Evolutionary conservation across 2,797 vertebrate genomes (phyloP).

Genomic region (Craterocephalus amniculus): DNA sequence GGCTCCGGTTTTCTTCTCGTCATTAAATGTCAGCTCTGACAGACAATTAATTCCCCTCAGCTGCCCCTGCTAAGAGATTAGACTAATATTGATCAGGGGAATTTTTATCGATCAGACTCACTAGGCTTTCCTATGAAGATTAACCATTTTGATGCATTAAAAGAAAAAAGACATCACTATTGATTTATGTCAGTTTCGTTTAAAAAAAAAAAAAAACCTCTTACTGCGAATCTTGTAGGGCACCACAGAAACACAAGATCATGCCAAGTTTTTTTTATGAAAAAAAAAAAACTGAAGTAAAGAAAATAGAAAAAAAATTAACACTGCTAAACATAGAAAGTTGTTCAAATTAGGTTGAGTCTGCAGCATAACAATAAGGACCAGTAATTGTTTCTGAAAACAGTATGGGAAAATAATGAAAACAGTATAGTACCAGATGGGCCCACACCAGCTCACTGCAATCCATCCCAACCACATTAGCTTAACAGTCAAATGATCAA

Average conservation of each 20-base stretch:
- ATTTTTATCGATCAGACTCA: constrained; percentile 35
- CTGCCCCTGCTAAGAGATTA: constrained; percentile 42
- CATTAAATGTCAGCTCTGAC: constrained; percentile 47
- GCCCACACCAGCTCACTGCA: background rate
- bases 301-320: background rate
- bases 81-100: constrained; percentile 53
- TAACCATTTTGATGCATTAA: constrained; percentile 16
- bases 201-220: background rate
- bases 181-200: background rate
- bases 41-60: constrained; percentile 18
- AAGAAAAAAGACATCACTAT: background rate
- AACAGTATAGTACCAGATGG: background rate
- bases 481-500: background rate
- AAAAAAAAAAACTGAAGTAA: background rate
- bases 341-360: too few species aligned
- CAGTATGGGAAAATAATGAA: background rate
- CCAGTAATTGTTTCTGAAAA: too few species aligned
- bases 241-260: background rate
- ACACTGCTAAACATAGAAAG: too few species aligned
- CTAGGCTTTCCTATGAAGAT: background rate
- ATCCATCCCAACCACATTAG: background rate
- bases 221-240: background rate
- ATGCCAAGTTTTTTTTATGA: background rate
- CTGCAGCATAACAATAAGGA: background rate
- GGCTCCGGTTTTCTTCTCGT: constrained; percentile 13